phyloP scores from a whole-genome alignment of 92 coral and sea anemone genomes.

The Pocillopora grandis region DNA sequence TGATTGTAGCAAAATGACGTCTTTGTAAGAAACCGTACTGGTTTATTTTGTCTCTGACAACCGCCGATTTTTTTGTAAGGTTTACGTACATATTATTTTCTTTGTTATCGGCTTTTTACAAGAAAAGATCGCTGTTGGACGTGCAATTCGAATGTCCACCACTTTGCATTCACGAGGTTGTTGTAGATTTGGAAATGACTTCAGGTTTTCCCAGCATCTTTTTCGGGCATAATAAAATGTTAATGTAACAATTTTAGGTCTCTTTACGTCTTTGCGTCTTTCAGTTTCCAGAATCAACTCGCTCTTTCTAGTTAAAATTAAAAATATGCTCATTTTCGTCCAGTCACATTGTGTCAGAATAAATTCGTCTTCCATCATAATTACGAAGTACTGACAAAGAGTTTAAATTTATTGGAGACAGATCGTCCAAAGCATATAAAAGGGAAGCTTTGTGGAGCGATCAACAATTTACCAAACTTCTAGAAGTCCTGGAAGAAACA shows the following conservation, averaged over 20 bases:
- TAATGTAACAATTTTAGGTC: constrained; percentile 9
- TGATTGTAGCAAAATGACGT: constrained; percentile 9
- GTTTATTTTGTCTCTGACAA: constrained; percentile 21
- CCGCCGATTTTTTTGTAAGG: constrained; percentile 21
- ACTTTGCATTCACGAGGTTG: constrained; percentile 66
- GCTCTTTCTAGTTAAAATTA: background rate
- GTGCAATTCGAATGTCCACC: constrained; percentile 65
- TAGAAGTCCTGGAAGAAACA: background rate
- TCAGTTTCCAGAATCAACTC: background rate
- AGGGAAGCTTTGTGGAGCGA: background rate
- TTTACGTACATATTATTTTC: background rate
- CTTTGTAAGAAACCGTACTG: constrained; percentile 7
- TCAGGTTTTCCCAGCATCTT: constrained; percentile 52
- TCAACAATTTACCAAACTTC: background rate
- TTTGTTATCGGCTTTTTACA: background rate
- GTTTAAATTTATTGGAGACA: constrained; percentile 14
- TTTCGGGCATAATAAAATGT: constrained; percentile 13
- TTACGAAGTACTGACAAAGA: constrained; percentile 23
- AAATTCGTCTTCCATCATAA: background rate
- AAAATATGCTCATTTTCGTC: background rate
- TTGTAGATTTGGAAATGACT: constrained; percentile 92
- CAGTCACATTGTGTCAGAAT: constrained; percentile 19
- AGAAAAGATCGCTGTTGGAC: constrained; percentile 15
- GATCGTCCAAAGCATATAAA: constrained; percentile 13
- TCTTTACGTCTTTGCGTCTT: too few relatives aligned